Conservation (phyloP, 2,797 vertebrate species). For the Smutsia gigantea region DNA sequence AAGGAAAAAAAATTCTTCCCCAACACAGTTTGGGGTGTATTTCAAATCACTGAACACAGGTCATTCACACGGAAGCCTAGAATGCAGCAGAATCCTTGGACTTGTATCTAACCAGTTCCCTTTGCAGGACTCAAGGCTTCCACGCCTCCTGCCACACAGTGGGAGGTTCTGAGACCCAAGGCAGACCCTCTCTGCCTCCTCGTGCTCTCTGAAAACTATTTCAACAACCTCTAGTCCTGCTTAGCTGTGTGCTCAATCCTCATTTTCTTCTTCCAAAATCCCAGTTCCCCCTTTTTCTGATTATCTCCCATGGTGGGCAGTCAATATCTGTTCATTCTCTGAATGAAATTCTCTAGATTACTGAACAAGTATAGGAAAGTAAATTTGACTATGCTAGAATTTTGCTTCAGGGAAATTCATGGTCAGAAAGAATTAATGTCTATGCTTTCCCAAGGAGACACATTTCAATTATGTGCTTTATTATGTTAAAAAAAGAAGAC, state of each 20-base stretch:
- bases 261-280: background rate
- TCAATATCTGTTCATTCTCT: slow-evolving; percentile 52
- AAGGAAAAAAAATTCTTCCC: too few relatives aligned
- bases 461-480: slow-evolving; percentile 28
- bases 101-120: background rate
- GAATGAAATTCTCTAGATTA: slow-evolving; percentile 30
- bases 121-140: background rate
- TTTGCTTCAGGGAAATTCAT: slow-evolving; percentile 49
- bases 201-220: background rate
- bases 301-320: background rate
- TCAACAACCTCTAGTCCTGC: background rate
- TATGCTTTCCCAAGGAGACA: background rate
- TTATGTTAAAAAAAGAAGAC: background rate
- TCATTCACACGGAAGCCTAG: background rate
- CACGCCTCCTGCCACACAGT: background rate
- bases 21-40: background rate
- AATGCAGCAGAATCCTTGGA: background rate
- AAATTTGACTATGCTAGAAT: slow-evolving; percentile 9
- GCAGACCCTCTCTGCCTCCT: background rate
- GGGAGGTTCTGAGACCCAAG: background rate
- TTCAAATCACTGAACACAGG: background rate
- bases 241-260: background rate
- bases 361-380: background rate
- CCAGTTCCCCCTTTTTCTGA: background rate
- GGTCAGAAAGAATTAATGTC: background rate